phyloP scores from a whole-genome alignment of 2,113 vertebrate species.

The Gila orcuttii region DNA sequence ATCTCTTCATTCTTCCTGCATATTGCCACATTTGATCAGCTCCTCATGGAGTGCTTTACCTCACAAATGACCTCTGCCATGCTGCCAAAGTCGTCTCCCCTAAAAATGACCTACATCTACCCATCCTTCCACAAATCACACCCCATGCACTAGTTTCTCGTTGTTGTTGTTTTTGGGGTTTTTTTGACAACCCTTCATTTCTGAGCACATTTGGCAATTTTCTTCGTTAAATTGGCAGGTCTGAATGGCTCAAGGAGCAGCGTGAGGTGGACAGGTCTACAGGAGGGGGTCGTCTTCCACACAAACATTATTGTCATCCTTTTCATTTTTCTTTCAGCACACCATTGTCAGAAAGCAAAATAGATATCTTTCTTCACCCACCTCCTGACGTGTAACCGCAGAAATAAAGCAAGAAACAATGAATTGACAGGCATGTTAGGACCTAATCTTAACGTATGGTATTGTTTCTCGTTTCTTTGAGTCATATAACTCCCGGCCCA shows the following conservation, averaged over 20 bases:
- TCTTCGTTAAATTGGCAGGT: constrained; percentile 73
- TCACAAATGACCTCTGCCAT: constrained; percentile 54
- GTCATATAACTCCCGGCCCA: constrained; percentile 61
- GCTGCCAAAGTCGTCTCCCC: constrained; percentile 61
- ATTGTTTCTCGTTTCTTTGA: constrained; percentile 70
- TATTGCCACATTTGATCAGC: constrained; percentile 36
- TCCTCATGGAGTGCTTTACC: constrained; percentile 30
- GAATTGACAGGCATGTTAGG: constrained; percentile 1
- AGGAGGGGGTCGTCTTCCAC: constrained; percentile 46
- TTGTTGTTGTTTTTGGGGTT: constrained; percentile 10
- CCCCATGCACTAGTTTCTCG: constrained; percentile 61
- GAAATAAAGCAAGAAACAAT: constrained; percentile 63
- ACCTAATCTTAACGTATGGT: constrained; percentile 68
- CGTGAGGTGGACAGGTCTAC: constrained; percentile 71
- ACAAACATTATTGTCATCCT: constrained; percentile 72
- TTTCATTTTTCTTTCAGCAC: constrained; percentile 75
- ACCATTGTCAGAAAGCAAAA: constrained; percentile 77
- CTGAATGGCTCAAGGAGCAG: constrained; percentile 76
- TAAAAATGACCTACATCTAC: constrained; percentile 74
- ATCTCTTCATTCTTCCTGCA: constrained; percentile 45
- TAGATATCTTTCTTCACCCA: constrained; percentile 70
- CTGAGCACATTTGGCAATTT: constrained; percentile 64
- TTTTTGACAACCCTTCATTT: constrained; percentile 62
- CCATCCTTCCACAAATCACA: constrained; percentile 74
- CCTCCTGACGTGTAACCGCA: constrained; percentile 45